phyloP scores from a whole-genome alignment of 1,140 invertebrate genomes.

The Riptortus pedestris region DNA sequence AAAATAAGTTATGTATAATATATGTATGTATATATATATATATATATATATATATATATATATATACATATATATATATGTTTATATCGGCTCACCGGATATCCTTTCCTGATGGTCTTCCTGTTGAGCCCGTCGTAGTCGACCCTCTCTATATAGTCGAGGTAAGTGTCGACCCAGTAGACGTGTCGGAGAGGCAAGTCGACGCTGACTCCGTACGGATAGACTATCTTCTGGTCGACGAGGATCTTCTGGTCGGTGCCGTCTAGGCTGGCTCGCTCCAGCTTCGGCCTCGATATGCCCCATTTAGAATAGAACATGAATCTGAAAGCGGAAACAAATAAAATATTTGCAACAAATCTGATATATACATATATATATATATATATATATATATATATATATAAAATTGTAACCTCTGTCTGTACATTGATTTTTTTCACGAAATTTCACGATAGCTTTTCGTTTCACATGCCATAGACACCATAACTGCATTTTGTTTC shows the following conservation, averaged over 20 bases:
- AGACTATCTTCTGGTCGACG: slow-evolving; percentile 55
- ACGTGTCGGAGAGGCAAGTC: slow-evolving; percentile 61
- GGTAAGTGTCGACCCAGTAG: slow-evolving; percentile 69
- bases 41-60: slow-evolving; percentile 21
- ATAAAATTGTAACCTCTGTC: too few species aligned
- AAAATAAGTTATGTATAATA: too few species aligned
- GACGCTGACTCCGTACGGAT: slow-evolving; percentile 56
- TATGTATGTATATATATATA: slow-evolving; percentile 18
- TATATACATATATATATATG: slow-evolving; percentile 17
- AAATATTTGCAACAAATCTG: not conserved
- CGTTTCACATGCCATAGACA: too few species aligned
- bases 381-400: not conserved
- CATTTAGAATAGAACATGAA: slow-evolving; percentile 68
- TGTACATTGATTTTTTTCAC: too few species aligned
- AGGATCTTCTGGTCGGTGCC: slow-evolving; percentile 45
- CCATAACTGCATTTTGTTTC: too few species aligned
- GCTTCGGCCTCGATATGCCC: slow-evolving; percentile 48
- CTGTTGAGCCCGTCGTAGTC: slow-evolving; percentile 57
- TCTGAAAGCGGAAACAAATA: slow-evolving; percentile 35
- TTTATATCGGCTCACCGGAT: slow-evolving; percentile 37
- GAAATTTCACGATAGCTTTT: too few species aligned
- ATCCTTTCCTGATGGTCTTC: slow-evolving; percentile 50
- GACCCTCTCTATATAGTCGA: slow-evolving; percentile 59
- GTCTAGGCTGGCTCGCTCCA: slow-evolving; percentile 52
- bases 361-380: not conserved